Evolutionary conservation across 2,113 vertebrate species (phyloP), one percentile per base, ranked within the genome.

Genomic region (Tretioscincus oriximinensis): DNA sequence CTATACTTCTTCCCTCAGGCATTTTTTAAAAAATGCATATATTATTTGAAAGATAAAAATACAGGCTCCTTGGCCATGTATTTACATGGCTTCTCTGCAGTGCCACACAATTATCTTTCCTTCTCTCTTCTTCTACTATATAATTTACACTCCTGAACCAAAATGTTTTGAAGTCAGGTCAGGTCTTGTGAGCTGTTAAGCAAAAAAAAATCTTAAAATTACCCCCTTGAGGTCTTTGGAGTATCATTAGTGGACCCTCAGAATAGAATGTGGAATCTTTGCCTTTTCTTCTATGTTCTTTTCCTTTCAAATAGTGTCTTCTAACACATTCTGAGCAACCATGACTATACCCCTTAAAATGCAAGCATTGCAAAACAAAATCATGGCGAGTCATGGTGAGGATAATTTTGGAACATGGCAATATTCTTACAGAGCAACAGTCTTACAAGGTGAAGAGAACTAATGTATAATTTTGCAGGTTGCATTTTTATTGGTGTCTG

Each of bases 1-100:
- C 26, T 65, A 41, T 45, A 49, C 47, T 20, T 61, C 54, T 76
- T 71, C 70, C 41, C 51, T 69, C 41, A 47, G 49, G 16, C 67
- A 31, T 76, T 70, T 73, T 77, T 81, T 80, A 84, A 80, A 84
- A 81, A 73, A 72, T 63, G 58, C 35, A 35, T 72, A 18, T 77
- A 72, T 77, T 81, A 63, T 70, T 77, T 73, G 66, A 77, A 80
- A n/a, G 68, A 49, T 85, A 67, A 81, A 76, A 85, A 81, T 85
- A 81, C 51, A 58, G 58, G 45, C n/a, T 72, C 61, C 8, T 21
- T 29, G 69, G 61, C 31, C 61, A 73, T 63, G 20, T 73, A 61
- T 81, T 85, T 81, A 67, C 67, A 72, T 21, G 58, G 68, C 10
- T 26, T 49, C 70, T 51, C 47, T 72, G 7, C 83, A 72, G 45